Percentiles rank a stretch among this genome's conserved stretches.
Conservation (phyloP, 2,797 vertebrate genomes). For the Oreochromis mossambicus region DNA sequence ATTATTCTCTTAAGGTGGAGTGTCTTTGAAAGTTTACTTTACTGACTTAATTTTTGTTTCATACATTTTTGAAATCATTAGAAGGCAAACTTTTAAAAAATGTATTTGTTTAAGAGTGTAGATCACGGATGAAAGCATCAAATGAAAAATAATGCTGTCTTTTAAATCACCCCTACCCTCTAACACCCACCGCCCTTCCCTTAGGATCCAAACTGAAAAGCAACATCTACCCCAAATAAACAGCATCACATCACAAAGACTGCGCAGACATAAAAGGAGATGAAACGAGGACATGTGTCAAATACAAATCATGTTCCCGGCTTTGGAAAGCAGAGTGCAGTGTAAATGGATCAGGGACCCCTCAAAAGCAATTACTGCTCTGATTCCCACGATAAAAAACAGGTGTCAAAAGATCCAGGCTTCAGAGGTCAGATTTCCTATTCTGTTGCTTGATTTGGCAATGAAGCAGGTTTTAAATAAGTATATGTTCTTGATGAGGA, state of each 20-base stretch:
- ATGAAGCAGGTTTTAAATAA: slow-evolving; percentile 21
- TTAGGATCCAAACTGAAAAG: slow-evolving; percentile 27
- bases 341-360: slow-evolving; percentile 65
- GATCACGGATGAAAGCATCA: slow-evolving; percentile 4
- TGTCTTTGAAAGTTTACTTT: background rate
- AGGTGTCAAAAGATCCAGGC: slow-evolving; percentile 54
- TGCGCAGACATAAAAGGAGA: slow-evolving; percentile 44
- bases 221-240: slow-evolving; percentile 51
- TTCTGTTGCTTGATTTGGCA: slow-evolving; percentile 33
- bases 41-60: slow-evolving; percentile 10
- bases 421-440: slow-evolving; percentile 50
- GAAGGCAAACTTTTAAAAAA: background rate
- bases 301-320: slow-evolving; percentile 59
- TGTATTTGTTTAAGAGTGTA: background rate
- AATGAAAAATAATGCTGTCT: slow-evolving; percentile 9
- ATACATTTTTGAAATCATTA: slow-evolving; percentile 3
- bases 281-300: slow-evolving; percentile 68
- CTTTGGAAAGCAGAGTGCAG: slow-evolving; percentile 38
- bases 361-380: slow-evolving; percentile 67
- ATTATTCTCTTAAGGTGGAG: background rate
- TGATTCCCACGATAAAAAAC: slow-evolving; percentile 54
- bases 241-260: slow-evolving; percentile 44
- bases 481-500: slow-evolving; percentile 5
- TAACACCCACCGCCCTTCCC: background rate
- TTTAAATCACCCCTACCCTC: slow-evolving; percentile 2